Conservation (phyloP, 2,888 invertebrate genomes). For the Corythucha ciliata region DNA sequence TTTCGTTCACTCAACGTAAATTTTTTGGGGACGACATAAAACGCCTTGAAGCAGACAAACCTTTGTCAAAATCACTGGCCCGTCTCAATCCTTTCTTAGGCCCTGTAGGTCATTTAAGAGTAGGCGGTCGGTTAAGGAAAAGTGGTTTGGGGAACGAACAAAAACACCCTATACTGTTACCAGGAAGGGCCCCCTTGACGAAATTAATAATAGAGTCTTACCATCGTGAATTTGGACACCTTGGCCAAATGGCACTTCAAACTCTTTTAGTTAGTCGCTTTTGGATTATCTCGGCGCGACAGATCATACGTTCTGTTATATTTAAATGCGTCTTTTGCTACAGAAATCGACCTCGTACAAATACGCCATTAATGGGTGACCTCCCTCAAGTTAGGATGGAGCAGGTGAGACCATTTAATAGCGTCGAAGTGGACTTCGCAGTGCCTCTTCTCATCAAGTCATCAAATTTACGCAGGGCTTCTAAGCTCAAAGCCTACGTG, state of each 20-base stretch:
- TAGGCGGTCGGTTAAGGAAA: constrained; percentile 27
- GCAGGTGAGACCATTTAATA: constrained; percentile 14
- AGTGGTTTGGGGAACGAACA: constrained; percentile 1
- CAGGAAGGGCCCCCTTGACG: constrained; percentile 7
- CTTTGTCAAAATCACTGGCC: background rate
- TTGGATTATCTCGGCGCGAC: constrained; percentile 14
- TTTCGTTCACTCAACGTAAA: background rate
- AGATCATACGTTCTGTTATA: constrained; percentile 2
- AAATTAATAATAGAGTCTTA: constrained; percentile 18
- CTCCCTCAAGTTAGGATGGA: constrained; percentile 20
- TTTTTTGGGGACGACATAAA: background rate
- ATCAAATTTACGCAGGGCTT: no score
- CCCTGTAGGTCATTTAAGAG: constrained; percentile 19
- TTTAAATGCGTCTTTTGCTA: constrained; percentile 17
- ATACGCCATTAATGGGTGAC: constrained; percentile 22
- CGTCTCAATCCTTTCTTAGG: constrained; percentile 23
- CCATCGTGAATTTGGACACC: constrained; percentile 20
- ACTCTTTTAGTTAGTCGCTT: background rate
- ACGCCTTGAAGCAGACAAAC: background rate
- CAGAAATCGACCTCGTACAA: background rate
- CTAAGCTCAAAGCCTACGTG: no score
- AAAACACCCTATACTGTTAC: constrained; percentile 21
- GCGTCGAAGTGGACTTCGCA: constrained; percentile 24
- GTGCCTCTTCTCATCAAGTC: constrained; percentile 25
- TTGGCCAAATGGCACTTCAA: constrained; percentile 14